Conservation (phyloP, 2,113 vertebrate species). For the Chamaea fasciata region DNA sequence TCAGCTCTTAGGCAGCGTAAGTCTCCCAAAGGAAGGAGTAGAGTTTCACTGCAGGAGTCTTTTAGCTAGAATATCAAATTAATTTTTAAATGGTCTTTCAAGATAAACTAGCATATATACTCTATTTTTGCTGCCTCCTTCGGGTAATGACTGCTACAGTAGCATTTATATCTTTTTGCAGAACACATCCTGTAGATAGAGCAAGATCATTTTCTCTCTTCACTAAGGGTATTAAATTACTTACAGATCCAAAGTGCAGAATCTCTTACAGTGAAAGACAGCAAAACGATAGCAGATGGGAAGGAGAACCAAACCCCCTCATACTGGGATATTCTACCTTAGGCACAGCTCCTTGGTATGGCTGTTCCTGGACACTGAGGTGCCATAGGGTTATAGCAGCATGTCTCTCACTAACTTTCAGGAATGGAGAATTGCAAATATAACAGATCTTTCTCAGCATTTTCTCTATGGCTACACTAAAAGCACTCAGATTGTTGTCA, state of each 20-base stretch:
- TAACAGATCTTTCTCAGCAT: background rate
- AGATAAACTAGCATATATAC: background rate
- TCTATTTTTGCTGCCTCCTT: background rate
- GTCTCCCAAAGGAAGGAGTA: background rate
- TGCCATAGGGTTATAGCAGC: background rate
- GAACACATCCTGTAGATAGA: background rate
- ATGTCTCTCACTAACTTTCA: background rate
- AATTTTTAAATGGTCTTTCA: background rate
- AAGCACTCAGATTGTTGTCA: background rate
- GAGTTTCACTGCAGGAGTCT: background rate
- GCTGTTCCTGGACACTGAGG: background rate
- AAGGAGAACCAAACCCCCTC: background rate
- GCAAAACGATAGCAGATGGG: background rate
- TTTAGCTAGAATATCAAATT: slow-evolving; percentile 1
- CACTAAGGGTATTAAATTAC: background rate
- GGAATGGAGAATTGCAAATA: background rate
- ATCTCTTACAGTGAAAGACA: background rate
- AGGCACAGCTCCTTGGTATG: background rate
- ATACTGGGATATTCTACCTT: background rate
- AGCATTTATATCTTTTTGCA: background rate
- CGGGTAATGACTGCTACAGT: background rate
- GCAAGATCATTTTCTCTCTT: background rate
- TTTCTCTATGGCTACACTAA: background rate
- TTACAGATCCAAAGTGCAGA: background rate
- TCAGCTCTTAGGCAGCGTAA: background rate